A percentile compares a stretch with the other conserved stretches of the same genome.
These are phyloP conservation scores for Hydrolagus affinis DNA, from an alignment of 2,113 vertebrate genomes.

Conservation along the genomic window DNA sequence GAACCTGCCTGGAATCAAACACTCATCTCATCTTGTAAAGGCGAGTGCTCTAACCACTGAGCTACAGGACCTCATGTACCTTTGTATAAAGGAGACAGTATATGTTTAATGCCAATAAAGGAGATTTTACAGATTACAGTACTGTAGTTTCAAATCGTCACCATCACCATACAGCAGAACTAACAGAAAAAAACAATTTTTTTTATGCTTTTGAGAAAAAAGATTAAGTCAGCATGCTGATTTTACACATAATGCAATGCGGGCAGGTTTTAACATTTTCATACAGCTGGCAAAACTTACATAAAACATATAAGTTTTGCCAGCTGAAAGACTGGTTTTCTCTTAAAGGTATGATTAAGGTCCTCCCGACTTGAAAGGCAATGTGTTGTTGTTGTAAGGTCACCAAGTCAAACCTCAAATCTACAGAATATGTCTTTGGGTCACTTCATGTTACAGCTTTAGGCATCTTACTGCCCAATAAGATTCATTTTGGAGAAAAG, in stretches of 20 bases:
- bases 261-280: neutral
- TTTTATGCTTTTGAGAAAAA: constrained; percentile 9
- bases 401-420: too few relatives aligned
- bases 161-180: neutral
- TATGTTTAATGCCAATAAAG: constrained; percentile 15
- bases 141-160: neutral
- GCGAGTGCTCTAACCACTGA: too few relatives aligned
- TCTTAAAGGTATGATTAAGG: neutral
- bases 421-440: neutral
- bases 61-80: too few relatives aligned
- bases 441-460: neutral
- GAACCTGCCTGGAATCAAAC: too few relatives aligned
- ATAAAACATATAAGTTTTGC: neutral
- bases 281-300: neutral
- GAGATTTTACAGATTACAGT: neutral
- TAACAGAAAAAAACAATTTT: constrained; percentile 10
- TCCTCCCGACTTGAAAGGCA: too few relatives aligned
- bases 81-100: constrained; percentile 27
- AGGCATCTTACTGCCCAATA: neutral
- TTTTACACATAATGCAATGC: neutral
- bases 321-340: neutral
- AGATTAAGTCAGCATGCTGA: constrained; percentile 24
- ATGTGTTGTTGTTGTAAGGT: too few relatives aligned
- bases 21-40: too few relatives aligned
- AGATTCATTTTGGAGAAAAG: neutral